Base-by-base conservation (phyloP, 2,113 vertebrate species). In the Dissostichus mawsoni region DNA sequence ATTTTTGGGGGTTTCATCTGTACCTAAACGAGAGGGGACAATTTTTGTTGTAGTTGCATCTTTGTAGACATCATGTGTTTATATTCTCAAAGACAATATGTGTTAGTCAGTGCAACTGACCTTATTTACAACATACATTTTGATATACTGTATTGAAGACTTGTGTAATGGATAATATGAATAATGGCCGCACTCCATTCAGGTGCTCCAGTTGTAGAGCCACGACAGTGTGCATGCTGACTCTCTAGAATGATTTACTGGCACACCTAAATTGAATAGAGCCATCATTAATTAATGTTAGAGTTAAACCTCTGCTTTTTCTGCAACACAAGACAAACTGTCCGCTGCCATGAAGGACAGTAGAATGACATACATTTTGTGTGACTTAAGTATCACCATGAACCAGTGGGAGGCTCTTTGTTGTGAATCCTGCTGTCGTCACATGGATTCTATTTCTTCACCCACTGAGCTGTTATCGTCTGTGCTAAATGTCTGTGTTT, bases 401-500 rank as follows among this genome's bases (percentile, higher is more conserved):
- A 70, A 52, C 53, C 29, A 36, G 52, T 8, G 36, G 18, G 4
- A 45, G 45, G 48, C 16, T 81, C 13, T 50, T 57, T 57, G 51
- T 20, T 51, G 29, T 53, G 44, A 16, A 57, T 72, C 72, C 62
- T 3, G 5, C 64, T 9, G n/a, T 64, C 18, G 64, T 58, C 63
- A 48, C 68, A 73, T 61, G 76, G 64, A 62, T 66, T 75, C 18
- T 50, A 10, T 53, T 55, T 57, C 59, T 53, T 56, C 56, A 8
- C 72, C 78, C 50, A 18, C 67, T 87, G 73, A 77, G 81, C 65
- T 59, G 57, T 71, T 83, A 57, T 65, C 67, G 61, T 84, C 68
- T 10, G 66, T 14, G 23, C 82, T 74, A 72, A 86, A 78, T 88
- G 80, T 87, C 73, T 64, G 29, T 69, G 61, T 69, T 77, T 87